Conservation (phyloP, 2,888 invertebrate species). For the Microctonus hyperodae region DNA sequence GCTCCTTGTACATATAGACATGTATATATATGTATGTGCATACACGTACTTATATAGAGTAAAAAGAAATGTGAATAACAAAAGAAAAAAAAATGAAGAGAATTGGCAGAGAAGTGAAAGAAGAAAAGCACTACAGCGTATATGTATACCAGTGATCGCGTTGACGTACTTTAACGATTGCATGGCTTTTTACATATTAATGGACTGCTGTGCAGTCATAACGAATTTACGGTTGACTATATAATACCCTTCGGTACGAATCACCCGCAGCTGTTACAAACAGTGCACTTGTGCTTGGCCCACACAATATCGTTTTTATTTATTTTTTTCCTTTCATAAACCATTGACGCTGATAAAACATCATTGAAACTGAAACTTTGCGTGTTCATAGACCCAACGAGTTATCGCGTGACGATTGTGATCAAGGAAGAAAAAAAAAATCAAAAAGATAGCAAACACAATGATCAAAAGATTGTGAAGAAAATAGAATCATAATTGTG, state of each 20-base stretch:
- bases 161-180: slow-evolving; percentile 34
- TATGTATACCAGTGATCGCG: not conserved
- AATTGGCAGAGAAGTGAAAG: slow-evolving; percentile 13
- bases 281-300: not conserved
- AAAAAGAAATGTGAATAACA: slow-evolving; percentile 19
- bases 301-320: not conserved
- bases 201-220: slow-evolving; percentile 14
- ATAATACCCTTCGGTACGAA: not conserved
- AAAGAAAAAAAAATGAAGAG: slow-evolving; percentile 10
- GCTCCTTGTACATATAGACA: not conserved
- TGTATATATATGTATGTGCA: not conserved
- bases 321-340: slow-evolving; percentile 15
- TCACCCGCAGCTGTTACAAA: slow-evolving; percentile 17
- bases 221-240: slow-evolving; percentile 2
- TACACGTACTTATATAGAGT: not conserved
- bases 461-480: not conserved
- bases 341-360: slow-evolving; percentile 27
- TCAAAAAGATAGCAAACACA: slow-evolving; percentile 21
- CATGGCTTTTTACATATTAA: slow-evolving; percentile 33
- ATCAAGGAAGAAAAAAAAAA: slow-evolving; percentile 19
- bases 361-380: slow-evolving; percentile 5
- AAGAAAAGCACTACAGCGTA: not conserved
- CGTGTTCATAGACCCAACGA: not conserved
- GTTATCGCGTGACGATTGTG: slow-evolving; percentile 12
- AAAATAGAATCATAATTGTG: slow-evolving; percentile 2